Conservation (phyloP, 1,140 invertebrate genomes). For the Neocloeon triangulifer region DNA sequence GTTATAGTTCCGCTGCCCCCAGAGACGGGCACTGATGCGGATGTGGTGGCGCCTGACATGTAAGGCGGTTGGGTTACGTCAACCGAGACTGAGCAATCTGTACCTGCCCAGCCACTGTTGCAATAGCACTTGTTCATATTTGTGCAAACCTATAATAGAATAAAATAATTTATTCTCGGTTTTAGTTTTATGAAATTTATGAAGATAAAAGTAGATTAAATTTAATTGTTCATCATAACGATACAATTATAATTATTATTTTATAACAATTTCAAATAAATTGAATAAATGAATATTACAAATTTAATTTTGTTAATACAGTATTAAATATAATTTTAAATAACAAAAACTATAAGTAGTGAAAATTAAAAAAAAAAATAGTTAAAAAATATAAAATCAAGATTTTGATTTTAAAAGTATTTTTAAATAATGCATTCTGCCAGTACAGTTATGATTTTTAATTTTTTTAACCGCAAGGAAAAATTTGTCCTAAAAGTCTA, state of each 20-base stretch:
- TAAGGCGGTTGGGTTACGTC: conserved; percentile 29
- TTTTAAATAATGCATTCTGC: not conserved
- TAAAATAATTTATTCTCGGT: no score
- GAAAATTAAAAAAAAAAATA: conserved; percentile 5
- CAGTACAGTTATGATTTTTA: not conserved
- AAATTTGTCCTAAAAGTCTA: no score
- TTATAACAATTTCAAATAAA: not conserved
- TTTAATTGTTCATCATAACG: no score
- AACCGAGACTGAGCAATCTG: conserved; percentile 63
- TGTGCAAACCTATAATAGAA: conserved; percentile 91
- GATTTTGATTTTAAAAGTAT: no score
- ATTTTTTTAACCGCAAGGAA: no score
- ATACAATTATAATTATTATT: conserved; percentile 1
- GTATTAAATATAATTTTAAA: no score
- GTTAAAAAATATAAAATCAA: conserved; percentile 1
- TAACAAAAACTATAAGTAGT: no score
- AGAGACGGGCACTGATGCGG: conserved; percentile 19
- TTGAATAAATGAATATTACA: not conserved
- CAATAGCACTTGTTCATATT: conserved; percentile 85
- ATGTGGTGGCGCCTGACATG: conserved; percentile 18
- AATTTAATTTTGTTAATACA: no score
- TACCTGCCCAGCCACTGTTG: conserved; percentile 63
- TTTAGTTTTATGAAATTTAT: no score
- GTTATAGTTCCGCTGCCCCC: conserved; percentile 13
- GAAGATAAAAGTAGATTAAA: no score